Evolutionary conservation across 2,113 vertebrate genomes (phyloP).

Genomic region (Hirundichthys speculiger): DNA sequence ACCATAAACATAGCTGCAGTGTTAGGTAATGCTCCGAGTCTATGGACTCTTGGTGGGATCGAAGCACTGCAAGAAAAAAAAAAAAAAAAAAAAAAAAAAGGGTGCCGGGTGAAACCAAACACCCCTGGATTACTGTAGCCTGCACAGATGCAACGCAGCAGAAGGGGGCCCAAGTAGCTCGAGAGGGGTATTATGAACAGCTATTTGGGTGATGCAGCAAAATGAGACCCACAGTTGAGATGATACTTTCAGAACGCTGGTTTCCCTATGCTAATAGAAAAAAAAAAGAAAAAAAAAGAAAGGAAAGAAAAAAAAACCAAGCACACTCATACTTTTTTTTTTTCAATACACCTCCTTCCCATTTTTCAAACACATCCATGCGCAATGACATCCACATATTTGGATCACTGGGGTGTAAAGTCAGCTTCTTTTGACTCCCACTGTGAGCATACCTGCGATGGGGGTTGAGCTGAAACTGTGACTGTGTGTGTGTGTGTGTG

Average conservation of each 20-base stretch:
- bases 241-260: constrained; percentile 9
- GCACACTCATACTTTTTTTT: too few species aligned
- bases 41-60: constrained; percentile 50
- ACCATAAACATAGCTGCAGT: constrained; percentile 63
- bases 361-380: constrained; percentile 50
- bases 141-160: constrained; percentile 40
- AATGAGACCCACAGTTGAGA: constrained; percentile 36
- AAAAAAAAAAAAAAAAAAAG: constrained; percentile 54
- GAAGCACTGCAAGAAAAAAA: constrained; percentile 36
- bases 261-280: too few species aligned
- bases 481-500: too few species aligned
- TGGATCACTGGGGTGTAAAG: constrained; percentile 41
- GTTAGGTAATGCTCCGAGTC: constrained; percentile 58
- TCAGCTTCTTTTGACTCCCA: constrained; percentile 51
- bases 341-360: too few species aligned
- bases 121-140: constrained; percentile 68
- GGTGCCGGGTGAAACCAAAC: constrained; percentile 72
- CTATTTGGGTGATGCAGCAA: constrained; percentile 61
- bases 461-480: constrained; percentile 46
- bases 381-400: constrained; percentile 8
- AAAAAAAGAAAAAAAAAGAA: too few species aligned
- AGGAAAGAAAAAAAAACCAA: not conserved
- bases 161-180: constrained; percentile 50
- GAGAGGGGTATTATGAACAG: constrained; percentile 45
- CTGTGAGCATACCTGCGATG: constrained; percentile 67